Percentiles rank a stretch among this genome's conserved stretches.
phyloP scores from a whole-genome alignment of 2,888 invertebrate genomes.

The Andrena praecox region DNA sequence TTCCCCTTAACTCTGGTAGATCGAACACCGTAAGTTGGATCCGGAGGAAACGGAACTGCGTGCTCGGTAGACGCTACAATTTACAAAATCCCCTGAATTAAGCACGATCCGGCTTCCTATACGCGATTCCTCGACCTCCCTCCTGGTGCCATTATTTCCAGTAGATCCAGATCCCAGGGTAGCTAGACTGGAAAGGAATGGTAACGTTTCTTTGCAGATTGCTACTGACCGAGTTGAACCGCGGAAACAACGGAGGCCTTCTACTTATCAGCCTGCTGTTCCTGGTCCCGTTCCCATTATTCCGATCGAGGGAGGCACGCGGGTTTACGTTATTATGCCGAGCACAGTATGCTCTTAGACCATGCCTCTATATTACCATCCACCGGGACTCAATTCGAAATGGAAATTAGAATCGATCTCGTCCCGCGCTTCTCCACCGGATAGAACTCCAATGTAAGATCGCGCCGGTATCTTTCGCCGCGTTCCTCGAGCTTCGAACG shows the following conservation, averaged over 20 bases:
- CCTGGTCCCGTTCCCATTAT: slow-evolving; percentile 26
- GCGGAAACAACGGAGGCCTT: slow-evolving; percentile 4
- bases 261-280: slow-evolving; percentile 37
- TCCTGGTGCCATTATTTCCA: not conserved
- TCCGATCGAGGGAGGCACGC: slow-evolving; percentile 11
- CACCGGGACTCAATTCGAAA: slow-evolving; percentile 30
- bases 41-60: not conserved
- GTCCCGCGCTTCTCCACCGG: not conserved
- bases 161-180: not conserved
- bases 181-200: not conserved
- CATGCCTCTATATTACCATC: slow-evolving; percentile 26
- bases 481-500: not conserved
- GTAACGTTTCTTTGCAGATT: not conserved
- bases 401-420: slow-evolving; percentile 55
- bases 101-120: not conserved
- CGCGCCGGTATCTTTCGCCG: not conserved
- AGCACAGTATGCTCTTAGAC: slow-evolving; percentile 29
- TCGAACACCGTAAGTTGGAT: not conserved
- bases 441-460: not conserved
- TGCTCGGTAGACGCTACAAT: slow-evolving; percentile 2
- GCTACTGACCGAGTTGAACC: slow-evolving; percentile 21
- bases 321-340: slow-evolving; percentile 41
- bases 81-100: slow-evolving; percentile 2
- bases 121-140: not conserved
- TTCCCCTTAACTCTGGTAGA: too few species aligned